A percentile compares a stretch with the other conserved stretches of the same genome.
Conservation (phyloP, 2,888 invertebrate species). For the Drosophila helvetica region DNA sequence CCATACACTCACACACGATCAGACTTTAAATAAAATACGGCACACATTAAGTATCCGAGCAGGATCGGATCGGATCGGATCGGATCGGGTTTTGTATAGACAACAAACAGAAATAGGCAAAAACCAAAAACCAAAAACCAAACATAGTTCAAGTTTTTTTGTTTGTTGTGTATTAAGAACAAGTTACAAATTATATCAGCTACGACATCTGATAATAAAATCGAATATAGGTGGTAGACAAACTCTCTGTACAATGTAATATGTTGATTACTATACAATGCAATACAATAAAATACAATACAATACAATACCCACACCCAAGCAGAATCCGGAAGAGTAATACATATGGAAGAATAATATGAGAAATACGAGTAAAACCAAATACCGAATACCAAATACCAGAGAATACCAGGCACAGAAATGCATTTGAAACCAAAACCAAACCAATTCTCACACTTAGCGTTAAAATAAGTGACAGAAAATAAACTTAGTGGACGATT, state of each 20-base stretch:
- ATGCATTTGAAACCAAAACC: slow-evolving; percentile 64
- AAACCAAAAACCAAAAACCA: slow-evolving; percentile 35
- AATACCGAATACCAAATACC: neutral
- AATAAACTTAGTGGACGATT: slow-evolving; percentile 46
- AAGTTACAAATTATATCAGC: slow-evolving; percentile 80
- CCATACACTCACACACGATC: slow-evolving; percentile 23
- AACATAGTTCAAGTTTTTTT: slow-evolving; percentile 54
- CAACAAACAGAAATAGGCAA: slow-evolving; percentile 17
- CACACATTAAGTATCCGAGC: slow-evolving; percentile 13
- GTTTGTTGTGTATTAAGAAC: slow-evolving; percentile 67
- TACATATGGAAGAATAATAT: slow-evolving; percentile 19
- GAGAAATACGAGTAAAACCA: slow-evolving; percentile 17
- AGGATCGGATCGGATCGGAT: slow-evolving; percentile 16
- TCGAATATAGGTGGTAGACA: slow-evolving; percentile 69
- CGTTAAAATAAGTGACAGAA: slow-evolving; percentile 13
- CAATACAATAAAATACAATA: slow-evolving; percentile 27
- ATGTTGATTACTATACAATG: slow-evolving; percentile 59
- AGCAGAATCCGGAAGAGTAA: slow-evolving; percentile 17
- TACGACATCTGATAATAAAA: slow-evolving; percentile 84
- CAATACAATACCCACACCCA: slow-evolving; percentile 37
- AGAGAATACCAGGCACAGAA: slow-evolving; percentile 59
- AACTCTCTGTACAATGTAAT: slow-evolving; percentile 71
- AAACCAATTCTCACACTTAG: slow-evolving; percentile 44
- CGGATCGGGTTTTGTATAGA: slow-evolving; percentile 32
- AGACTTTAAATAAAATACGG: slow-evolving; percentile 27